These are phyloP conservation scores for Caradrina kadenii DNA, from an alignment of 2,888 invertebrate genomes.

Conservation along the genomic window DNA sequence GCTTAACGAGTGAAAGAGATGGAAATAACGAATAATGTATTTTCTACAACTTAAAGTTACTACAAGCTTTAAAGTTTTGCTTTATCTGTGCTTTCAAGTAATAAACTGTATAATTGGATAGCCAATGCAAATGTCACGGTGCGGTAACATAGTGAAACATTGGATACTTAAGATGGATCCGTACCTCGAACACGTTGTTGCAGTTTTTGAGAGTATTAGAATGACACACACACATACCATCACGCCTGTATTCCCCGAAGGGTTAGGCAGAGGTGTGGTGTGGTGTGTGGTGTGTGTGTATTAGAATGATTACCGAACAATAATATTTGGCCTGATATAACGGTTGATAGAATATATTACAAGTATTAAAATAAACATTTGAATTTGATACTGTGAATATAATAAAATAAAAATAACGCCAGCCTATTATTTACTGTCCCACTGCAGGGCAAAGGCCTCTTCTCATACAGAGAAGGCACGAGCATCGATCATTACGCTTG, in stretches of 20 bases:
- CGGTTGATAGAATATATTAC: background rate
- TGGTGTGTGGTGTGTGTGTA: too few relatives aligned
- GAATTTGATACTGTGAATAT: background rate
- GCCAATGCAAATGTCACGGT: background rate
- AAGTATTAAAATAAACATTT: background rate
- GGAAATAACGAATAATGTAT: slow-evolving; percentile 29
- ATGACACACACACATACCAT: too few relatives aligned
- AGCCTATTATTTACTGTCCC: too few relatives aligned
- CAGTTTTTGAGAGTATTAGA: too few relatives aligned
- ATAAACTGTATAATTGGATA: slow-evolving; percentile 11
- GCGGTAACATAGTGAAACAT: slow-evolving; percentile 8
- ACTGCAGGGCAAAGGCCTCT: too few relatives aligned
- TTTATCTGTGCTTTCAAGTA: slow-evolving; percentile 13
- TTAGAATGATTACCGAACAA: background rate
- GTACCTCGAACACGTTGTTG: background rate
- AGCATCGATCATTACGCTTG: too few relatives aligned
- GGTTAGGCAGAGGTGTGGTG: too few relatives aligned
- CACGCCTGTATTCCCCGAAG: too few relatives aligned
- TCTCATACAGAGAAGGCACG: too few relatives aligned
- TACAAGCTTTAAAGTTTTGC: background rate
- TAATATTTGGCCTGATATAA: too few relatives aligned
- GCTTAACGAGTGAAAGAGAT: slow-evolving; percentile 13
- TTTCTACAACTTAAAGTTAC: slow-evolving; percentile 19
- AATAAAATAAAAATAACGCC: too few relatives aligned
- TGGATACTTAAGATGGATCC: background rate